A percentile compares a stretch with the other conserved stretches of the same genome.
phyloP scores from a whole-genome alignment of 2,113 vertebrate genomes.

The Upupa epops region DNA sequence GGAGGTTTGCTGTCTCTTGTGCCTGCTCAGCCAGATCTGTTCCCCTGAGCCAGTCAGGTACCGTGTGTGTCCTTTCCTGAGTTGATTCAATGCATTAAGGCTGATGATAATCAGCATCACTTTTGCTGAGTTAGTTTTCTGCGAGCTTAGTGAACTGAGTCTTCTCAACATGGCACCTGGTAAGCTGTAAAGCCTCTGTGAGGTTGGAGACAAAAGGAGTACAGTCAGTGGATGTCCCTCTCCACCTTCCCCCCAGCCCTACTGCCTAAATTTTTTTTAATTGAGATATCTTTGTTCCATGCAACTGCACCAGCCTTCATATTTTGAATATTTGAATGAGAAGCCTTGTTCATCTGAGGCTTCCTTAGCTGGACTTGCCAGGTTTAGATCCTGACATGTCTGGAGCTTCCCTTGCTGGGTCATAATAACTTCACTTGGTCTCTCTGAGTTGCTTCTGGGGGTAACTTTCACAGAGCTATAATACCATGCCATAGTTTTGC shows the following conservation, averaged over 20 bases:
- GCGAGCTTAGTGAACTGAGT: too few relatives aligned
- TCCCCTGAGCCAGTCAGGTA: neutral
- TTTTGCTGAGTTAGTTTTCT: neutral
- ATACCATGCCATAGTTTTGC: neutral
- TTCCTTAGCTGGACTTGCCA: neutral
- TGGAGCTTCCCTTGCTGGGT: neutral
- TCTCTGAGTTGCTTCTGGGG: neutral
- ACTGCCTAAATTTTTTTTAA: too few relatives aligned
- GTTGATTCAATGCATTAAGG: rapidly evolving
- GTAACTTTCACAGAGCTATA: neutral
- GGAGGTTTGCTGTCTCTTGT: neutral
- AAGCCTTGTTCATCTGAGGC: neutral
- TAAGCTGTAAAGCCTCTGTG: rapidly evolving
- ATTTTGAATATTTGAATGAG: neutral
- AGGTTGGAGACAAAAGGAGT: neutral
- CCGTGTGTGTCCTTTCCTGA: rapidly evolving
- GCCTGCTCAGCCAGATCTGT: rapidly evolving
- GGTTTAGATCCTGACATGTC: neutral
- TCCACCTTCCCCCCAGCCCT: too few relatives aligned
- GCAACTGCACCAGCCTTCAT: neutral
- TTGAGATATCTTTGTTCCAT: neutral
- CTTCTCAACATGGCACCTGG: rapidly evolving
- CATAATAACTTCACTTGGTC: neutral
- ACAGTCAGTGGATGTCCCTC: neutral
- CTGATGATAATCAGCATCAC: neutral